Percentiles rank a stretch among this genome's conserved stretches.
phyloP scores from a whole-genome alignment of 1,140 invertebrate species.

The Bombus ignitus region DNA sequence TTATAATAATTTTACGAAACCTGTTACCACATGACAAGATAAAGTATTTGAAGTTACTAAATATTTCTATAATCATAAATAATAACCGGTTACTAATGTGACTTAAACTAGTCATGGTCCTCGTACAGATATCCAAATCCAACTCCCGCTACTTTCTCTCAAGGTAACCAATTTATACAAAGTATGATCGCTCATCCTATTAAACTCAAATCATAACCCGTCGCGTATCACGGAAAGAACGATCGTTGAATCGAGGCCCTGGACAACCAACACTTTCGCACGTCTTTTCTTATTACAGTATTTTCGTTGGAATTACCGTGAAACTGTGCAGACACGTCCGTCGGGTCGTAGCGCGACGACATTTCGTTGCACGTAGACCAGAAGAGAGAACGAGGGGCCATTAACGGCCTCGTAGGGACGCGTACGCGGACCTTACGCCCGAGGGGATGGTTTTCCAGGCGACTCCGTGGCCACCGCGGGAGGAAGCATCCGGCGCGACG shows the following conservation, averaged over 20 bases:
- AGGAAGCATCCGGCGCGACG: constrained; percentile 11
- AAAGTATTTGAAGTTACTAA: too few species aligned
- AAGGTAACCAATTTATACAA: neutral
- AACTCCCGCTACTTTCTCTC: neutral
- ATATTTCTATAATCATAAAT: too few species aligned
- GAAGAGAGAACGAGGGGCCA: constrained; percentile 47
- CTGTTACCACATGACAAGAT: too few species aligned
- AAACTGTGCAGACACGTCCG: constrained; percentile 70
- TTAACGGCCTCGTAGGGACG: constrained; percentile 55
- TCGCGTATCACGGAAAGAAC: neutral
- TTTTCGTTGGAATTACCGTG: constrained; percentile 66
- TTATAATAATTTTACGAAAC: too few species aligned
- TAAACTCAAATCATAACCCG: neutral
- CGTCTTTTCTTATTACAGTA: constrained; percentile 49
- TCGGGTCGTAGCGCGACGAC: constrained; percentile 36
- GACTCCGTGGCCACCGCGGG: neutral
- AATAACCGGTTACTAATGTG: too few species aligned
- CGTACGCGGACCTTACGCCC: constrained; percentile 48
- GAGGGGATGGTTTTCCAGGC: constrained; percentile 61
- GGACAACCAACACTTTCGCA: constrained; percentile 11
- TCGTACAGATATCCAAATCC: too few species aligned
- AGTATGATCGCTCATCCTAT: neutral
- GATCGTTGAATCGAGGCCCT: constrained; percentile 1
- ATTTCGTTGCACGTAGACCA: constrained; percentile 46
- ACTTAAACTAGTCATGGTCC: neutral